These are phyloP conservation scores for Leptinotarsa lineolata DNA, from an alignment of 1,140 invertebrate species.

Conservation along the genomic window DNA sequence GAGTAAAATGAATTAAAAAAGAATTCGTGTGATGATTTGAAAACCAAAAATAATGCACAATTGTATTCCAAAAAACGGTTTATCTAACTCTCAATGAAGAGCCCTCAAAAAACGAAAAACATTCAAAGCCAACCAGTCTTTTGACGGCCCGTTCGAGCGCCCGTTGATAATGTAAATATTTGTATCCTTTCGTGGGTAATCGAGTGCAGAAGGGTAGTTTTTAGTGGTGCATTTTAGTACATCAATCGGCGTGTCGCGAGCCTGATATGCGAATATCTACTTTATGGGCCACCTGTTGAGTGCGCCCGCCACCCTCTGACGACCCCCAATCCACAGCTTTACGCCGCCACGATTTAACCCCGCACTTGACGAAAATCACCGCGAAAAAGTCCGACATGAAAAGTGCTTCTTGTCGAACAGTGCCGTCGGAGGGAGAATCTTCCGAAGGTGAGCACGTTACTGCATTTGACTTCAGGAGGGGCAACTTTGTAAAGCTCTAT, in stretches of 20 bases:
- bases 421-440: neutral
- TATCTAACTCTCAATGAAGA: too few species aligned
- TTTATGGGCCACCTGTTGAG: conserved; percentile 55
- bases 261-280: conserved; percentile 55
- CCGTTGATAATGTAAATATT: conserved; percentile 43
- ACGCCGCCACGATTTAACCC: conserved; percentile 48
- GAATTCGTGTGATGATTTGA: too few species aligned
- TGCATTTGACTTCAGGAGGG: too few species aligned
- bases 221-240: conserved; percentile 48
- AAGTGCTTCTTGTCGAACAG: conserved; percentile 17
- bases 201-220: conserved; percentile 46
- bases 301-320: conserved; percentile 21
- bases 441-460: too few species aligned
- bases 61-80: too few species aligned
- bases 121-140: conserved; percentile 1
- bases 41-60: too few species aligned
- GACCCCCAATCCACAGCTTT: conserved; percentile 30
- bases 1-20: too few species aligned
- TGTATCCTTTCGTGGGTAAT: conserved; percentile 40
- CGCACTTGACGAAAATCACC: conserved; percentile 48
- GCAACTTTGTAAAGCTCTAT: too few species aligned
- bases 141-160: neutral
- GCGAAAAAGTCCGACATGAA: conserved; percentile 24
- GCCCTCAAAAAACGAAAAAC: neutral
- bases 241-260: conserved; percentile 52